Evolutionary conservation across 2,113 vertebrate genomes (phyloP).

Genomic region (Perca flavescens): DNA sequence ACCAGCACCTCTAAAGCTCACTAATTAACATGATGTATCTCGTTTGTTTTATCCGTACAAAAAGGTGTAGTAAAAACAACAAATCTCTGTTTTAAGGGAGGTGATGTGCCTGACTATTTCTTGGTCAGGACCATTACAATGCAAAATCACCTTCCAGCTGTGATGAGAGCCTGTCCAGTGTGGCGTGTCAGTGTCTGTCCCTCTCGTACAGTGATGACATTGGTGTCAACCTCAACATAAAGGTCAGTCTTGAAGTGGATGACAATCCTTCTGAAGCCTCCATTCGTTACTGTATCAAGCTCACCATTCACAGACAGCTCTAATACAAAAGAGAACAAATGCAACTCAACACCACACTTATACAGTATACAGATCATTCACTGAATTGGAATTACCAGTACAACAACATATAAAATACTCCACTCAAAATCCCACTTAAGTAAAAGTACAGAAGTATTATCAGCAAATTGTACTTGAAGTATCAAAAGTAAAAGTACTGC

Average conservation of each 20-base stretch:
- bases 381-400: background rate
- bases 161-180: background rate
- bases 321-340: conserved; percentile 38
- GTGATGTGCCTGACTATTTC: background rate
- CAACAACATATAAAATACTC: background rate
- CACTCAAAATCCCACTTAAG: too few species aligned
- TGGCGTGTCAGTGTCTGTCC: background rate
- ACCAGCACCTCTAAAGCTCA: too few species aligned
- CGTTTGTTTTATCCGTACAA: too few species aligned
- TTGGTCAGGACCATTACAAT: background rate
- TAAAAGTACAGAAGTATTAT: too few species aligned
- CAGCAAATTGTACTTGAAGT: too few species aligned
- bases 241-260: conserved; percentile 48
- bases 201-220: conserved; percentile 14
- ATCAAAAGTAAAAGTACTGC: background rate
- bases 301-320: conserved; percentile 75
- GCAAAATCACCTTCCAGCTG: conserved; percentile 53
- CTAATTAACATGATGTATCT: too few species aligned
- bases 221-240: conserved; percentile 46
- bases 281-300: conserved; percentile 26
- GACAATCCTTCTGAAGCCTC: conserved; percentile 71
- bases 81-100: too few species aligned
- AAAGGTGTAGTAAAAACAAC: too few species aligned
- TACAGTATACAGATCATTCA: background rate
- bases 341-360: background rate